Base-by-base conservation (phyloP, 2,113 vertebrate genomes). In the Aepyceros melampus region DNA sequence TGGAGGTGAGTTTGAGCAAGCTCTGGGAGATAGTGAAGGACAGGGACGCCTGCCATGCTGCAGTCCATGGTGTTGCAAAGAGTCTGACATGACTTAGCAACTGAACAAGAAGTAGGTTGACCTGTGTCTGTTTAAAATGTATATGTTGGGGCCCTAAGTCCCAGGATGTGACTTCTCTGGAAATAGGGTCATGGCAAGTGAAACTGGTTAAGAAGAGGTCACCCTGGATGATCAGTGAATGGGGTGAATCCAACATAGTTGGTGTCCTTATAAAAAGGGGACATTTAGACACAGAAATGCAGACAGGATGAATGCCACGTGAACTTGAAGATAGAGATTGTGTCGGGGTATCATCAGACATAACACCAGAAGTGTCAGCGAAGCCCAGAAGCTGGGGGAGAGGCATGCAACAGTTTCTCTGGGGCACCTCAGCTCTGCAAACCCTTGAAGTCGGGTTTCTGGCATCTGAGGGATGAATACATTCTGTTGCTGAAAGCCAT, bases 401-500 rank as follows among this genome's bases (percentile, higher is more conserved):
- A 13, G 17, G 9, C 1, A 45, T 6, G 11, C 21, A 27, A 29
- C 23, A 3, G 78, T 16, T 3, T 21, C 43, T 60, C 15, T 25
- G 40, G 14, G 43, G 2, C 3, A 2, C 8, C 8, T 9, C 58
- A 0, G 71, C 49, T 10, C 56, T 27, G 74, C 14, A 29, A 27
- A 2, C 56, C 27, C 27, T 47, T 14, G n/a, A 23, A 81, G 10
- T 8, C 12, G 10, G 49, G 7, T 47, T 76, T n/a, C 31, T 2
- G 40, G 23, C 13, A 0, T 85, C 55, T 19, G 36, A 8, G 12
- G 4, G 56, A 45, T 0, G 1, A 8, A 2, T 23, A 2, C 8
- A 23, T 29, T 76, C 27, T 58, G 17, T 23, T 31, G 55, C 43
- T 53, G n/a, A 33, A 53, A 47, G 55, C 19, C 2, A 1, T 36